Evolutionary conservation across 23 tunicate species (phyloP), one percentile per base, ranked within the genome.

Genomic region (Trididemnum clinides): DNA sequence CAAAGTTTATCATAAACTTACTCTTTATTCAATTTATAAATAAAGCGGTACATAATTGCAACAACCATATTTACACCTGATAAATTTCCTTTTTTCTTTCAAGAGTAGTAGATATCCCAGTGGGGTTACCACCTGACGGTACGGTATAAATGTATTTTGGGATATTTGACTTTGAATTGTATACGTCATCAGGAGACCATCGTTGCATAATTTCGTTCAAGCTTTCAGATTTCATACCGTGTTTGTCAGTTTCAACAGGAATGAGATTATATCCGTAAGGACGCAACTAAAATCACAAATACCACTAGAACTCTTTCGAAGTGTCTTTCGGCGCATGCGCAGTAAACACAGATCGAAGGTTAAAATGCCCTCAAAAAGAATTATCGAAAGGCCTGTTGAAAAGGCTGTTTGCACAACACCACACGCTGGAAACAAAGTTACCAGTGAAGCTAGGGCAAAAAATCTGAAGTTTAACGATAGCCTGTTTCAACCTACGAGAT

Each of bases 41-140:
- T n/a, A 59, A 3, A 44, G 15, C 12, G 10, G 54, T 44, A 44
- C 54, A 44, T 10, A 44, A 44, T 44, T 15, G 54, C 15, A 44
- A 44, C 54, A 44, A 44, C 12, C 15, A 44, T 44, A 28, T n/a
- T 4, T 10, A 59, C 54, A 92, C 97, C 71, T 80, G 54, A 37
- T 86, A 85, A 35, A 94, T 86, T 72, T 85, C 87, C 58, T 85
- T 58, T 54, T 91, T 91, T 71, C 99, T 71, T 69, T 88, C 85
- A 28, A 84, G 21, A 38, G 84, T 88, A 7, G 88, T 65, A 3
- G 93, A 50, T 3, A 91, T 92, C 18, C 99, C 99, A 50, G 99
- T 96, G 12, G 99, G 99, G 39, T 96, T 96, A 12, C 99, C 91
- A 59, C 99, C 75, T 54, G 51, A 88, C 4, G 99, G 96, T 33